Percentiles rank a stretch among this genome's conserved stretches.
Evolutionary conservation across 2,888 invertebrate species (phyloP).

Genomic region (Rhagonycha fulva): DNA sequence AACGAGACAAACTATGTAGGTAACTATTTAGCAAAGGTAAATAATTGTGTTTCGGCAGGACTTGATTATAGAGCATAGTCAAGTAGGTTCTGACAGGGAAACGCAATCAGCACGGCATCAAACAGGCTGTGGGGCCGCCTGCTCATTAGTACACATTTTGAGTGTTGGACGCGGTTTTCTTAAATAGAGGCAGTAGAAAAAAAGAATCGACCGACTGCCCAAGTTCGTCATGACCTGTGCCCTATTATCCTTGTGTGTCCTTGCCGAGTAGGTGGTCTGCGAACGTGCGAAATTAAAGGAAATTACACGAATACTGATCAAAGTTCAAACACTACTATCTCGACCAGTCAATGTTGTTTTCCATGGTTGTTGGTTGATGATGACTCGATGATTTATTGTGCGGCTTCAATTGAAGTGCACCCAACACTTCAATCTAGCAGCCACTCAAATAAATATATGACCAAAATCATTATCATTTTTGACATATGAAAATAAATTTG

Average conservation of each 20-base stretch:
- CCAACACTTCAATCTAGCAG: conserved; percentile 1
- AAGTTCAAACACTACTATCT: conserved; percentile 8
- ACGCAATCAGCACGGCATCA: conserved; percentile 32
- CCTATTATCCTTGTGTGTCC: conserved; percentile 32
- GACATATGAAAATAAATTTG: not conserved
- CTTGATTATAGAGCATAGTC: conserved; percentile 37
- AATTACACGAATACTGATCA: conserved; percentile 22
- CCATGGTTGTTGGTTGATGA: conserved; percentile 1
- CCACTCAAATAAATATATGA: not conserved
- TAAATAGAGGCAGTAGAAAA: conserved; percentile 27
- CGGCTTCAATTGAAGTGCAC: conserved; percentile 16
- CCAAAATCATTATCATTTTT: not conserved
- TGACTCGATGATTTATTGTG: conserved; percentile 6
- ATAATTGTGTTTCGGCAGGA: conserved; percentile 40
- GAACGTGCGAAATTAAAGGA: conserved; percentile 24
- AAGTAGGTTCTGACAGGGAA: conserved; percentile 37
- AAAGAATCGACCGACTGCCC: conserved; percentile 17
- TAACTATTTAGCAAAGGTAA: conserved; percentile 39
- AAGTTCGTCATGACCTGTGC: conserved; percentile 30
- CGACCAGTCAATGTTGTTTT: not conserved
- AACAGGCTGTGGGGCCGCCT: conserved; percentile 29
- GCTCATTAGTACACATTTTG: conserved; percentile 32
- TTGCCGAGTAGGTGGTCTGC: conserved; percentile 30
- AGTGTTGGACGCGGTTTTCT: conserved; percentile 31
- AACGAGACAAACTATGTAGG: conserved; percentile 27